Conservation (phyloP, 1,140 invertebrate genomes). For the Odontomachus brunneus region DNA sequence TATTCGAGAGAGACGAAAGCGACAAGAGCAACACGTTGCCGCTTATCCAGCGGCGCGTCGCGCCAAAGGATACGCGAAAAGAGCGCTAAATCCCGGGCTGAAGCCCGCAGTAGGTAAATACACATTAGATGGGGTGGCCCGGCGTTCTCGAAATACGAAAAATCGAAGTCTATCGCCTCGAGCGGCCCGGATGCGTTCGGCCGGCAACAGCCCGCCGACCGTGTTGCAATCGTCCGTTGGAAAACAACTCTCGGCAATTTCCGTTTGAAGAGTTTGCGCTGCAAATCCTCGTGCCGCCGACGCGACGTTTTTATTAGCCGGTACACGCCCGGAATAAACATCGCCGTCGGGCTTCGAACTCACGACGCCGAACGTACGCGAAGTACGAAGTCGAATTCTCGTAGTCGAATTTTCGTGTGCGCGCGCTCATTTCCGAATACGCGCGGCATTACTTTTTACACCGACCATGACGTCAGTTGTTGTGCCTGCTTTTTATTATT, state of each 20-base stretch:
- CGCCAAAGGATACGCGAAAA: slow-evolving; percentile 32
- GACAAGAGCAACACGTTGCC: slow-evolving; percentile 71
- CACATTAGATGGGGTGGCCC: slow-evolving; percentile 15
- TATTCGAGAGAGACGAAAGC: slow-evolving; percentile 12
- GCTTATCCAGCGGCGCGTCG: slow-evolving; percentile 34
- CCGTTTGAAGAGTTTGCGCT: slow-evolving; percentile 51
- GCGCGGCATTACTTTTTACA: too few relatives aligned
- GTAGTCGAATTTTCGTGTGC: slow-evolving; percentile 6
- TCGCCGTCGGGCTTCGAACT: slow-evolving; percentile 2
- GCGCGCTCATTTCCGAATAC: too few relatives aligned
- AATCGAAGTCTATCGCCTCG: slow-evolving; percentile 52
- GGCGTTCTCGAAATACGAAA: slow-evolving; percentile 36
- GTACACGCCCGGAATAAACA: slow-evolving; percentile 33
- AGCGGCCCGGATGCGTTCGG: slow-evolving; percentile 36
- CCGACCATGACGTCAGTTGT: too few relatives aligned
- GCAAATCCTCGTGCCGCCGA: slow-evolving; percentile 40
- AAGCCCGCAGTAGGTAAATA: slow-evolving; percentile 48
- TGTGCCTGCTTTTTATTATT: too few relatives aligned
- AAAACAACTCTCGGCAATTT: slow-evolving; percentile 56
- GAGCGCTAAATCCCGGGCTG: slow-evolving; percentile 25
- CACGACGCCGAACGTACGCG: background rate
- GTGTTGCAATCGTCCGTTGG: slow-evolving; percentile 38
- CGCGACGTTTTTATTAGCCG: slow-evolving; percentile 43
- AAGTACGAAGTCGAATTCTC: slow-evolving; percentile 23
- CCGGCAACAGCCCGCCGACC: background rate